Evolutionary conservation across 2,113 vertebrate genomes (phyloP).

Genomic region (Pelvicachromis taeniatus): DNA sequence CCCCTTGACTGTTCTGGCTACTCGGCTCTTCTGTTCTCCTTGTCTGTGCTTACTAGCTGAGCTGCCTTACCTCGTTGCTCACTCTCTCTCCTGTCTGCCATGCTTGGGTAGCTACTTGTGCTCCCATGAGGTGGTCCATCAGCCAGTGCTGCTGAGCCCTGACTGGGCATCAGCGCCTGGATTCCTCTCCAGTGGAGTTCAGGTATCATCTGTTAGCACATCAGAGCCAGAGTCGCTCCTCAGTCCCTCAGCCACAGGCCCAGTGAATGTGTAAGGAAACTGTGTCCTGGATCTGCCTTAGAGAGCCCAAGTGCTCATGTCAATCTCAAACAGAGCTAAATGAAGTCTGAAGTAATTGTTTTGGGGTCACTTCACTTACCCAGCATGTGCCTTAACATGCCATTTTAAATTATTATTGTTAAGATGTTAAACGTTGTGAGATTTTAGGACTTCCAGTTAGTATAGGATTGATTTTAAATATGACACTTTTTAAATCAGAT

Average conservation of each 20-base stretch:
- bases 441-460: neutral
- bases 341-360: neutral
- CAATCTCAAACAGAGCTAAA: neutral
- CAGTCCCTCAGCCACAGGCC: slow-evolving; percentile 1
- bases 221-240: neutral
- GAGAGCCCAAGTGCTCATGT: neutral
- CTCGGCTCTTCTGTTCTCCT: neutral
- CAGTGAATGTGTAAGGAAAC: neutral
- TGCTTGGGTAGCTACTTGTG: slow-evolving; percentile 38
- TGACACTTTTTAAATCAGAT: neutral
- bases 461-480: neutral
- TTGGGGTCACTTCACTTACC: neutral
- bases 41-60: neutral
- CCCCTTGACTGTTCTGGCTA: neutral
- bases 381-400: neutral
- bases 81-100: slow-evolving; percentile 12
- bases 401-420: neutral
- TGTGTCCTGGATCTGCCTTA: slow-evolving; percentile 2
- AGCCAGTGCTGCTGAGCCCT: slow-evolving; percentile 34
- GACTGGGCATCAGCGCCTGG: slow-evolving; percentile 40
- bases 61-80: neutral
- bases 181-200: slow-evolving; percentile 24
- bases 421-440: neutral
- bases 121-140: slow-evolving; percentile 43
- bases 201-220: slow-evolving; percentile 59